These are phyloP conservation scores for Erannis defoliaria DNA, from an alignment of 2,888 invertebrate species.

Conservation along the genomic window DNA sequence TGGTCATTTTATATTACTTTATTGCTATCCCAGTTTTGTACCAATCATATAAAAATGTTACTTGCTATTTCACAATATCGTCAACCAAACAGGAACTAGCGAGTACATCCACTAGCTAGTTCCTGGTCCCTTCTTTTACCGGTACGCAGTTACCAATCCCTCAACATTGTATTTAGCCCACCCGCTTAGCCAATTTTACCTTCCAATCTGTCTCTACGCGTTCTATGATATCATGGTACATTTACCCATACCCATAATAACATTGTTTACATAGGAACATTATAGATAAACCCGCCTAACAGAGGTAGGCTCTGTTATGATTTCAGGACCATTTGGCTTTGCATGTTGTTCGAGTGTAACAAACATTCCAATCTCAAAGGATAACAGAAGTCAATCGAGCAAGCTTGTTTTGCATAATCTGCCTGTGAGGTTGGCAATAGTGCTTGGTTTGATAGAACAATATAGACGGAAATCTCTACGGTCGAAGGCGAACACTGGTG, in stretches of 20 bases:
- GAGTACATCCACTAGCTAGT: too few relatives aligned
- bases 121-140: too few relatives aligned
- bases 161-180: too few relatives aligned
- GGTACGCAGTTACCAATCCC: too few relatives aligned
- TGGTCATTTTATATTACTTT: too few relatives aligned
- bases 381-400: conserved; percentile 17
- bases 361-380: conserved; percentile 17
- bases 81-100: too few relatives aligned
- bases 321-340: background rate
- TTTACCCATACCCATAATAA: background rate
- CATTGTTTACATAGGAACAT: conserved; percentile 11
- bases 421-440: background rate
- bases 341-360: conserved; percentile 8
- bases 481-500: background rate
- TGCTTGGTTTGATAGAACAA: background rate
- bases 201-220: too few relatives aligned
- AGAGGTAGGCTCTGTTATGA: background rate
- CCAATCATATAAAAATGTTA: too few relatives aligned
- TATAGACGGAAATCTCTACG: background rate
- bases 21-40: too few relatives aligned
- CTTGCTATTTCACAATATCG: too few relatives aligned
- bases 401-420: conserved; percentile 17
- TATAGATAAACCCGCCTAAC: conserved; percentile 1
- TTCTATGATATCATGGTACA: too few relatives aligned
- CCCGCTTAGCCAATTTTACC: too few relatives aligned